Conservation (phyloP, 2,797 vertebrate species). For the Garrulus glandarius region DNA sequence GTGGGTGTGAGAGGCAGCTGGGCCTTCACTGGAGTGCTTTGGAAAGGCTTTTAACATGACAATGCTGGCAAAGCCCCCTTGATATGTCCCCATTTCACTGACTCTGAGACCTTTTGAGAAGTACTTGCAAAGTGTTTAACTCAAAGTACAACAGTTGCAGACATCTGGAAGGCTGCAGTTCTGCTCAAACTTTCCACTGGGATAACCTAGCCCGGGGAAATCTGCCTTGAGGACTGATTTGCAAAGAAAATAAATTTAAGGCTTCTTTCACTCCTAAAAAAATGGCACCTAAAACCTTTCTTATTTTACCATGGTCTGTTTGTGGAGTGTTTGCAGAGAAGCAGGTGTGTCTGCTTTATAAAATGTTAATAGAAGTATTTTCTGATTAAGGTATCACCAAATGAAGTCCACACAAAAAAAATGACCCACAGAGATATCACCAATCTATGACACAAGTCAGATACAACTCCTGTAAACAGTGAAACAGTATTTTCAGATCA, state of each 20-base stretch:
- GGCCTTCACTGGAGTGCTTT: neutral
- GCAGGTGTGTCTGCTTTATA: neutral
- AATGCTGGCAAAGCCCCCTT: neutral
- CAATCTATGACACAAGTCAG: neutral
- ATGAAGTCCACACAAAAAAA: neutral
- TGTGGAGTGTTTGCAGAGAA: neutral
- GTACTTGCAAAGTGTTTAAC: neutral
- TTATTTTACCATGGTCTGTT: neutral
- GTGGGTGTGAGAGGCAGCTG: neutral
- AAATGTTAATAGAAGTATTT: neutral
- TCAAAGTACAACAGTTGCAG: neutral
- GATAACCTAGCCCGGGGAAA: neutral
- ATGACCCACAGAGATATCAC: neutral
- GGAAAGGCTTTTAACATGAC: neutral
- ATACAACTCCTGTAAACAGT: neutral
- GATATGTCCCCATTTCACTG: neutral
- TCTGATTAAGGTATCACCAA: neutral
- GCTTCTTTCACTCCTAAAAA: neutral
- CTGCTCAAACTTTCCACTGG: constrained; percentile 14
- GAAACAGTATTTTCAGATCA: neutral
- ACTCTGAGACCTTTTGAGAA: neutral
- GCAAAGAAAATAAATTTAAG: neutral
- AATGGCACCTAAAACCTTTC: neutral
- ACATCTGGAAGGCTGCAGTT: neutral
- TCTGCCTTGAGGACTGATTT: neutral